phyloP scores from a whole-genome alignment of 2,888 invertebrate genomes.

The Ommatoiulus sabulosus region DNA sequence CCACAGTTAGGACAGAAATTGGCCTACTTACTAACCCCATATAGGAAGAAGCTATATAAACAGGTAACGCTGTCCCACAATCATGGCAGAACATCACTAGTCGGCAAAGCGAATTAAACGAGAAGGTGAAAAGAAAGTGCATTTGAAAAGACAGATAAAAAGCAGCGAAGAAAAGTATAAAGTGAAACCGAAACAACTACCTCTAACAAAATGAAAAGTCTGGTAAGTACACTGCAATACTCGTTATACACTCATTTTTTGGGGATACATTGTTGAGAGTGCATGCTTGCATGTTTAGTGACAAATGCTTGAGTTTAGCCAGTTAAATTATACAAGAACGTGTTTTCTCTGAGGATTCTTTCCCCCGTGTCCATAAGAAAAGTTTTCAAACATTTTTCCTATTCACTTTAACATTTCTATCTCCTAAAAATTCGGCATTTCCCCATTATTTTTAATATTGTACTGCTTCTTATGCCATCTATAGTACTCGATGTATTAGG shows the following conservation, averaged over 20 bases:
- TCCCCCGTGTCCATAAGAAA: too few relatives aligned
- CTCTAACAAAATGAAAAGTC: slow-evolving; percentile 7
- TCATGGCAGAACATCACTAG: slow-evolving; percentile 33
- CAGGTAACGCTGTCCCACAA: slow-evolving; percentile 5
- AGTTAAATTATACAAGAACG: too few relatives aligned
- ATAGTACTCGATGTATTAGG: too few relatives aligned
- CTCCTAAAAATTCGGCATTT: too few relatives aligned
- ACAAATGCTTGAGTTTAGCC: too few relatives aligned
- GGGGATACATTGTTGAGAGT: too few relatives aligned
- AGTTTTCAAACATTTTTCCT: too few relatives aligned
- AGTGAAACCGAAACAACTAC: background rate
- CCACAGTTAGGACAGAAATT: slow-evolving; percentile 30
- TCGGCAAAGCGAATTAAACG: slow-evolving; percentile 2
- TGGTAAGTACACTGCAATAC: background rate
- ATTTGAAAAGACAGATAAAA: slow-evolving; percentile 9
- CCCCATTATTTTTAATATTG: too few relatives aligned
- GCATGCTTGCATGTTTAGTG: too few relatives aligned
- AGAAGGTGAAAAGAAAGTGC: slow-evolving; percentile 50
- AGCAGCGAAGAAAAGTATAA: background rate
- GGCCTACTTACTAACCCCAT: slow-evolving; percentile 50
- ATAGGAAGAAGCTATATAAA: slow-evolving; percentile 44
- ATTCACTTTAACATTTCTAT: too few relatives aligned
- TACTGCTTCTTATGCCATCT: too few relatives aligned
- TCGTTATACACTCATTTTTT: background rate
- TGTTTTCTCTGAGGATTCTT: too few relatives aligned